phyloP scores from a whole-genome alignment of 1,140 invertebrate genomes.

The Drosophila ficusphila region DNA sequence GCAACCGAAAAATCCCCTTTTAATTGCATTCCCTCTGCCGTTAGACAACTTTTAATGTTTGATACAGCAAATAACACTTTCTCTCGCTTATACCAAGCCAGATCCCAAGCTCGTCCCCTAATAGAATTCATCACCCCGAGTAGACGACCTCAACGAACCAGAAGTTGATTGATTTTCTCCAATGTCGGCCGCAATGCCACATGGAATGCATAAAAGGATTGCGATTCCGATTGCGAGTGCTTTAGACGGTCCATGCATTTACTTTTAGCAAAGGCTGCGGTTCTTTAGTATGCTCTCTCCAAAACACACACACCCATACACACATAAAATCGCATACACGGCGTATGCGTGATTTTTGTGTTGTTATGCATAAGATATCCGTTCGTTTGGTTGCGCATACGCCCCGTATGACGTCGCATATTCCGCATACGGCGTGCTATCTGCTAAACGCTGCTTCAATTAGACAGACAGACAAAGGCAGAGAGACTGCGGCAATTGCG shows the following conservation, averaged over 20 bases:
- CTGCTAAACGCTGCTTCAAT: conserved; percentile 64
- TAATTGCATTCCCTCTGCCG: too few relatives aligned
- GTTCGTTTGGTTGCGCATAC: background rate
- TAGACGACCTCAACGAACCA: conserved; percentile 10
- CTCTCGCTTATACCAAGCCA: too few relatives aligned
- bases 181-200: conserved; percentile 41
- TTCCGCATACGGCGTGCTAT: conserved; percentile 11
- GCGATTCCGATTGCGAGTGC: conserved; percentile 32
- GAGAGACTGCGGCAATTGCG: conserved; percentile 40
- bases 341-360: conserved; percentile 59
- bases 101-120: background rate
- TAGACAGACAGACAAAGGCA: conserved; percentile 49
- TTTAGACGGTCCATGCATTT: conserved; percentile 13
- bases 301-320: background rate
- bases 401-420: background rate
- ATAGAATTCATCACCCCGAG: conserved; percentile 3
- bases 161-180: conserved; percentile 39
- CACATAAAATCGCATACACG: too few relatives aligned
- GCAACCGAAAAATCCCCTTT: too few relatives aligned
- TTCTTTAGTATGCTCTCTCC: conserved; percentile 7
- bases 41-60: too few relatives aligned
- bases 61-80: too few relatives aligned
- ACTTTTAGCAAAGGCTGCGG: conserved; percentile 12
- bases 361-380: conserved; percentile 42
- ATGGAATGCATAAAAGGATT: conserved; percentile 54